Evolutionary conservation across 2,888 invertebrate species (phyloP).

Genomic region (Drosophila mettleri): DNA sequence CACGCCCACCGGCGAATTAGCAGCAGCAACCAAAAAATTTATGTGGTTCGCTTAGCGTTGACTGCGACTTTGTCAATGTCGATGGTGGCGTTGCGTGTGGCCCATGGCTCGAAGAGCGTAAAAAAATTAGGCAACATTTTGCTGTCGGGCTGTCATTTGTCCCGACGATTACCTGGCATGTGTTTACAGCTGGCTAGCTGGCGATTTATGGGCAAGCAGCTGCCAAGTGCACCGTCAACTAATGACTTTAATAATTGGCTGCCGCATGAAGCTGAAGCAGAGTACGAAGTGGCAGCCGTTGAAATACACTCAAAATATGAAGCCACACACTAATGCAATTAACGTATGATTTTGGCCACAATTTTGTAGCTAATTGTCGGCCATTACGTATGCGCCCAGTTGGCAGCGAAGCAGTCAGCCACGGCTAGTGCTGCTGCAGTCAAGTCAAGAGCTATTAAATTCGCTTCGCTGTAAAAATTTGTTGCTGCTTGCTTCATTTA

Average conservation of each 20-base stretch:
- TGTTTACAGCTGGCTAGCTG: slow-evolving; percentile 42
- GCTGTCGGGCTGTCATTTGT: slow-evolving; percentile 62
- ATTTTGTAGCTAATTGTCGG: slow-evolving; percentile 36
- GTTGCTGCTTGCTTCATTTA: slow-evolving; percentile 63
- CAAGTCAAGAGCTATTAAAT: slow-evolving; percentile 69
- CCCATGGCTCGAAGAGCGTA: slow-evolving; percentile 2
- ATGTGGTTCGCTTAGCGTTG: slow-evolving; percentile 46
- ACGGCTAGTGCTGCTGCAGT: slow-evolving; percentile 46
- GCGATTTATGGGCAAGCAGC: slow-evolving; percentile 56
- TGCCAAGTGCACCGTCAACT: slow-evolving; percentile 39
- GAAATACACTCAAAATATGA: slow-evolving; percentile 3
- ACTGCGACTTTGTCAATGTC: slow-evolving; percentile 69
- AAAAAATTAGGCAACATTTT: slow-evolving; percentile 72
- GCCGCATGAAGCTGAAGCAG: not conserved
- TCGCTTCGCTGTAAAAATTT: slow-evolving; percentile 52
- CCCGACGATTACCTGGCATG: slow-evolving; percentile 40
- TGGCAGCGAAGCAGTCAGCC: slow-evolving; percentile 31
- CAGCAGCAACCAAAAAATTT: slow-evolving; percentile 33
- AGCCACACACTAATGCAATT: slow-evolving; percentile 16
- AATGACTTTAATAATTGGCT: slow-evolving; percentile 52
- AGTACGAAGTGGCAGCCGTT: not conserved
- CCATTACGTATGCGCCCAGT: slow-evolving; percentile 41
- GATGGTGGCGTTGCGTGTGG: slow-evolving; percentile 29
- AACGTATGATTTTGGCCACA: slow-evolving; percentile 20
- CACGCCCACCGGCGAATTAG: slow-evolving; percentile 49